phyloP scores from a whole-genome alignment of 2,113 vertebrate species.

The Aspiorhynchus laticeps region DNA sequence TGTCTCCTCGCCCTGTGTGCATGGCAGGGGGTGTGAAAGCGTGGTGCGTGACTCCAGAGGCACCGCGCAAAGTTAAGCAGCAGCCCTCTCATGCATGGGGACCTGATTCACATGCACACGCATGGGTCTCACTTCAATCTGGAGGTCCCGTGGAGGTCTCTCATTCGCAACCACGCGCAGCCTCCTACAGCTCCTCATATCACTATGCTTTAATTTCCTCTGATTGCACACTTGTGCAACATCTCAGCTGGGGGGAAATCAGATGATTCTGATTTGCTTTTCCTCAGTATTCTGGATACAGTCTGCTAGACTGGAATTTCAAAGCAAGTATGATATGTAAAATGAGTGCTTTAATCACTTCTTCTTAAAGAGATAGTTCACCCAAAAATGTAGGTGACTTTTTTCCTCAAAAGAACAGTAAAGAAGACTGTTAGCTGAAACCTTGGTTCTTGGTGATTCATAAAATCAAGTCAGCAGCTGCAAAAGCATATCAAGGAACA shows the following conservation, averaged over 20 bases:
- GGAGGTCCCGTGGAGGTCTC: neutral
- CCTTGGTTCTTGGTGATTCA: no score
- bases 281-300: neutral
- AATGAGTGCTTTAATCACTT: no score
- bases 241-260: neutral
- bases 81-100: neutral
- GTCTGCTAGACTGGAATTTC: neutral
- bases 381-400: no score
- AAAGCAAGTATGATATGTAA: neutral
- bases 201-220: neutral
- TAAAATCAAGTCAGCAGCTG: no score
- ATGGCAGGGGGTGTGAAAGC: constrained; percentile 40
- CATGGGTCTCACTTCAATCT: neutral
- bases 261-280: neutral
- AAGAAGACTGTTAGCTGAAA: no score
- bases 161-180: neutral
- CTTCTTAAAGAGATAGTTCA: no score
- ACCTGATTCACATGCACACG: neutral
- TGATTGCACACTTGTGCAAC: neutral
- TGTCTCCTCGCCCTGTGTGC: constrained; percentile 43
- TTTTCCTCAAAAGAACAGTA: no score
- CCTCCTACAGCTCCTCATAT: constrained; percentile 1
- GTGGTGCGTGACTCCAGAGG: constrained; percentile 25
- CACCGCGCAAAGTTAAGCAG: constrained; percentile 35
- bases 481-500: no score